These are phyloP conservation scores for Cepphus grylle DNA, from an alignment of 2,113 vertebrate genomes.

Conservation along the genomic window DNA sequence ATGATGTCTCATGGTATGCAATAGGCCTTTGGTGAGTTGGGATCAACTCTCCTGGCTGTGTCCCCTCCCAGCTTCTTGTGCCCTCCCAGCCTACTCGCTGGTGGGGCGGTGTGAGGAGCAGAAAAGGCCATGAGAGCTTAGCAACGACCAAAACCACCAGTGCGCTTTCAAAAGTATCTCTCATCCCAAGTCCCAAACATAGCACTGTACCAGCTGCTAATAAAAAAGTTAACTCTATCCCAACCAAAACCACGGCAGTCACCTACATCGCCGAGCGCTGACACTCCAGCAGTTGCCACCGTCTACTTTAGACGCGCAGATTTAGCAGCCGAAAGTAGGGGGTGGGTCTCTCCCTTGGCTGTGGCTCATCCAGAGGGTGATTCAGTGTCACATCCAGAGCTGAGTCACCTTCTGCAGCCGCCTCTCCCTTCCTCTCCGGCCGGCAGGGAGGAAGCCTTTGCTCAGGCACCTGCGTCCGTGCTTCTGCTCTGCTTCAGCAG, in stretches of 20 bases:
- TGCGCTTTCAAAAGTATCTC: background rate
- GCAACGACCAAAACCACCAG: background rate
- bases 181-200: background rate
- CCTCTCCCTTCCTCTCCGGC: conserved; percentile 16
- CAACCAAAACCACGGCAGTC: background rate
- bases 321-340: background rate
- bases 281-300: background rate
- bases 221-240: background rate
- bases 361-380: background rate
- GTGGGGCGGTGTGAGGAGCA: background rate
- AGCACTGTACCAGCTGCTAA: background rate
- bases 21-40: background rate
- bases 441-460: background rate
- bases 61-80: background rate
- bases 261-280: background rate
- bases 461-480: background rate
- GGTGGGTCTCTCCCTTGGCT: background rate
- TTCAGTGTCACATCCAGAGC: conserved; percentile 1
- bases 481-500: background rate
- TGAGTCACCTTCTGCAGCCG: background rate
- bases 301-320: accelerated
- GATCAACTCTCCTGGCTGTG: background rate
- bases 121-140: background rate
- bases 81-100: background rate
- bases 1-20: background rate